phyloP scores from a whole-genome alignment of 2,113 vertebrate species.

The Hippolais icterina region DNA sequence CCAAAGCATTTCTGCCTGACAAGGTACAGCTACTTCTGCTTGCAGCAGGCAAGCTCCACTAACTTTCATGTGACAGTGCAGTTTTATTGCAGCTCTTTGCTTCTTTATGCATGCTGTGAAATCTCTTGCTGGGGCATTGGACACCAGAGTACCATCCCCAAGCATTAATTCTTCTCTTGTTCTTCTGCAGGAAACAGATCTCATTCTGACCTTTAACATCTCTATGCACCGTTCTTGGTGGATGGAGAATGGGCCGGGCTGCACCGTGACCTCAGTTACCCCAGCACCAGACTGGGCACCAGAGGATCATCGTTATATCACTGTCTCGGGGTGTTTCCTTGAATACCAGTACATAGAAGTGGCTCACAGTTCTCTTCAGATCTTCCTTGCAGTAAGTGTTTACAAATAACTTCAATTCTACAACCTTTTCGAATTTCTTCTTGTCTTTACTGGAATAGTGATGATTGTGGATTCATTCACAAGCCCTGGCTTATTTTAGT shows the following conservation, averaged over 20 bases:
- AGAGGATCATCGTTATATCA: constrained; percentile 97
- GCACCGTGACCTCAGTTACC: constrained; percentile 92
- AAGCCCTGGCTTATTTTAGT: not conserved
- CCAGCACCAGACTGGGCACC: constrained; percentile 97
- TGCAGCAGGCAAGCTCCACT: not conserved
- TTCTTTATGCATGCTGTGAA: not conserved
- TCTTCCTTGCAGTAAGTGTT: constrained; percentile 95
- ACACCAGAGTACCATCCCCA: not conserved
- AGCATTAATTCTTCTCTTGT: constrained; percentile 21
- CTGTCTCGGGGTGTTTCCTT: constrained; percentile 93
- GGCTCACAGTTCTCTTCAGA: constrained; percentile 96
- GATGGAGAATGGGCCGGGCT: constrained; percentile 99
- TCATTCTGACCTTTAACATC: constrained; percentile 98
- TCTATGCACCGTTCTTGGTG: constrained; percentile 99
- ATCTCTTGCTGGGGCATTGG: not conserved
- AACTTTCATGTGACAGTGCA: not conserved
- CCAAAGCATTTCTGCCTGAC: not conserved
- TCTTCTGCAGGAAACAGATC: constrained; percentile 89
- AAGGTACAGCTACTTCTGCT: not conserved
- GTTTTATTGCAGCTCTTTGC: not conserved
- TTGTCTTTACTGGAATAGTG: not conserved
- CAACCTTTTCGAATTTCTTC: not conserved
- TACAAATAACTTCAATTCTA: not conserved
- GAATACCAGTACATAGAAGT: constrained; percentile 99
- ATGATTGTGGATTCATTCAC: not conserved